Evolutionary conservation across 1,140 invertebrate species (phyloP).

Genomic region (Drosophila lowei): DNA sequence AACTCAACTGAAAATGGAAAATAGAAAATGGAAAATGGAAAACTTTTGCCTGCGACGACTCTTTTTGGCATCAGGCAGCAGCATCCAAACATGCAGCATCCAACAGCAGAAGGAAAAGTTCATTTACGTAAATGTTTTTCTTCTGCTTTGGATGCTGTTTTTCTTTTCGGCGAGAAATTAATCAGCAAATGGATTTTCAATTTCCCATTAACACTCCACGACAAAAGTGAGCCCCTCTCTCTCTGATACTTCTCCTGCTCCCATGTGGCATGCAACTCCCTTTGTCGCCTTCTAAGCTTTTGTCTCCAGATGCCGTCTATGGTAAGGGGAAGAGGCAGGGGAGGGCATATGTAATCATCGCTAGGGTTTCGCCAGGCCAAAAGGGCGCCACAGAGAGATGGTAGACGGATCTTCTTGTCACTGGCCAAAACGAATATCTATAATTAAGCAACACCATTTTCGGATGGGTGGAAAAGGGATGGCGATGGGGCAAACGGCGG

Average conservation of each 20-base stretch:
- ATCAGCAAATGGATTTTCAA: slow-evolving; percentile 81
- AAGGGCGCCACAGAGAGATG: background rate
- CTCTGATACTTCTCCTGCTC: background rate
- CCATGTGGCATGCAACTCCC: background rate
- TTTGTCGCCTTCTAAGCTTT: slow-evolving; percentile 16
- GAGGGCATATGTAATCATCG: slow-evolving; percentile 30
- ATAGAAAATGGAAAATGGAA: slow-evolving; percentile 49
- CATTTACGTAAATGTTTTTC: slow-evolving; percentile 77
- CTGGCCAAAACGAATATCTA: slow-evolving; percentile 53
- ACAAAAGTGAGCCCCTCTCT: slow-evolving; percentile 24
- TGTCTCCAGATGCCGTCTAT: slow-evolving; percentile 31
- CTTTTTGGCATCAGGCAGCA: slow-evolving; percentile 25
- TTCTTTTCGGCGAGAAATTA: slow-evolving; percentile 63
- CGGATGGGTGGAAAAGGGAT: background rate
- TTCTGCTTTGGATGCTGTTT: slow-evolving; percentile 27
- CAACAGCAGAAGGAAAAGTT: slow-evolving; percentile 61
- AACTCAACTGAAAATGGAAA: slow-evolving; percentile 41
- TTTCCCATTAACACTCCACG: slow-evolving; percentile 71
- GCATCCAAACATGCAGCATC: slow-evolving; percentile 15
- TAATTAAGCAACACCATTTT: slow-evolving; percentile 65
- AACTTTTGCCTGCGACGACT: slow-evolving; percentile 37
- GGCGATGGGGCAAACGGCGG: background rate
- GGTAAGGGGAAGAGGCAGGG: background rate
- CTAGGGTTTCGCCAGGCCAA: slow-evolving; percentile 1
- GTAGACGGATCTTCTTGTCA: slow-evolving; percentile 66